Percentiles rank a stretch among this genome's conserved stretches.
phyloP scores from a whole-genome alignment of 2,888 invertebrate species.

The Gymnosoma rotundatum region DNA sequence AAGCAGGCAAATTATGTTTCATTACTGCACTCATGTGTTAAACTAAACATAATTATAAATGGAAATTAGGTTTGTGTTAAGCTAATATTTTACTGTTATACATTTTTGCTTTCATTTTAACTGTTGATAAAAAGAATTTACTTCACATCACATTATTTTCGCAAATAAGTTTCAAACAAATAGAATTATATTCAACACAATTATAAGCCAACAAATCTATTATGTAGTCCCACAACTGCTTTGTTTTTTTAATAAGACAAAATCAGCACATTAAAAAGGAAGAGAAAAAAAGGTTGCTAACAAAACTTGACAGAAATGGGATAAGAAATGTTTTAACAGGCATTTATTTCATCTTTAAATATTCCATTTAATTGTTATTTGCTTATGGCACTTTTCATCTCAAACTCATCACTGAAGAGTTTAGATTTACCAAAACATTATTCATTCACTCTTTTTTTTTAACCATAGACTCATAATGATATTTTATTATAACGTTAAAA shows the following conservation, averaged over 20 bases:
- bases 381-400: slow-evolving; percentile 62
- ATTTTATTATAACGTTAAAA: no score
- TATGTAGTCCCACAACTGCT: slow-evolving; percentile 35
- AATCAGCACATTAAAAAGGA: not conserved
- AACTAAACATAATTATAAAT: slow-evolving; percentile 64
- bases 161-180: slow-evolving; percentile 61
- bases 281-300: not conserved
- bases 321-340: slow-evolving; percentile 13
- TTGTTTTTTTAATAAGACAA: not conserved
- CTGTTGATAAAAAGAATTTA: not conserved
- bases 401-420: slow-evolving; percentile 46
- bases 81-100: slow-evolving; percentile 39
- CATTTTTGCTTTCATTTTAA: not conserved
- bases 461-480: not conserved
- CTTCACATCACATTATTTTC: slow-evolving; percentile 25
- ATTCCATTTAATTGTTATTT: slow-evolving; percentile 66
- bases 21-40: slow-evolving; percentile 64
- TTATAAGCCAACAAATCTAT: slow-evolving; percentile 50
- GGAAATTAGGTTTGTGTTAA: slow-evolving; percentile 51
- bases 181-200: slow-evolving; percentile 53
- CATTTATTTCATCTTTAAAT: slow-evolving; percentile 50
- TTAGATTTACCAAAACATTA: slow-evolving; percentile 21
- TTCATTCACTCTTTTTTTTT: no score
- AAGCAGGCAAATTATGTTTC: slow-evolving; percentile 29
- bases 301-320: slow-evolving; percentile 6